Evolutionary conservation across 1,140 invertebrate genomes (phyloP).

Genomic region (Pemphigus obesinymphae): DNA sequence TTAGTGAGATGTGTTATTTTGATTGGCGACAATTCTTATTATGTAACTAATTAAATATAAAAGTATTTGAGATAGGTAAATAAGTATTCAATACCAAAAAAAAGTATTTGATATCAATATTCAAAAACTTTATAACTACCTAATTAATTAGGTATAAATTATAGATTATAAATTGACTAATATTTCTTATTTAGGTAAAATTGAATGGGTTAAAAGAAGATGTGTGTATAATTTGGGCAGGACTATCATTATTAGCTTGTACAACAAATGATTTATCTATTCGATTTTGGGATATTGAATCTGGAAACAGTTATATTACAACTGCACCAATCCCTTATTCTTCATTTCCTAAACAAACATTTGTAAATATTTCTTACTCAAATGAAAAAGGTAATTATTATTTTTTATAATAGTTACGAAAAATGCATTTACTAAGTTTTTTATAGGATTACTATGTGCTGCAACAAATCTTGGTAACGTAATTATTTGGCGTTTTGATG

Average conservation of each 20-base stretch:
- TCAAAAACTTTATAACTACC: no score
- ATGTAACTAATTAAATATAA: no score
- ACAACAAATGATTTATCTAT: constrained; percentile 73
- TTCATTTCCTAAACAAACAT: constrained; percentile 59
- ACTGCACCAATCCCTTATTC: constrained; percentile 51
- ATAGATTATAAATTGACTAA: background rate
- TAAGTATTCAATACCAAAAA: no score
- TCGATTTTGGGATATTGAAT: constrained; percentile 89
- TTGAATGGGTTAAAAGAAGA: constrained; percentile 62
- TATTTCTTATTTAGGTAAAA: constrained; percentile 60
- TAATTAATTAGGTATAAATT: background rate
- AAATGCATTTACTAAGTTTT: background rate
- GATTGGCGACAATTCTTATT: no score
- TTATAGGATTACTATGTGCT: constrained; percentile 65
- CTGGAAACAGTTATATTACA: constrained; percentile 85
- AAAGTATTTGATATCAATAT: no score
- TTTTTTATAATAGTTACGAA: constrained; percentile 44
- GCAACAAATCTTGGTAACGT: constrained; percentile 88
- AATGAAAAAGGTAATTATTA: constrained; percentile 46
- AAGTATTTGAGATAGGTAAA: no score
- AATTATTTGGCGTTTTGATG: constrained; percentile 69
- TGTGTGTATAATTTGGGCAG: constrained; percentile 65
- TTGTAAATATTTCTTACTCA: constrained; percentile 69
- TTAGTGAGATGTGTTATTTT: no score
- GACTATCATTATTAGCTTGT: constrained; percentile 66